Base-by-base conservation (phyloP, 2,113 vertebrate genomes). In the Emydocephalus ijimae region DNA sequence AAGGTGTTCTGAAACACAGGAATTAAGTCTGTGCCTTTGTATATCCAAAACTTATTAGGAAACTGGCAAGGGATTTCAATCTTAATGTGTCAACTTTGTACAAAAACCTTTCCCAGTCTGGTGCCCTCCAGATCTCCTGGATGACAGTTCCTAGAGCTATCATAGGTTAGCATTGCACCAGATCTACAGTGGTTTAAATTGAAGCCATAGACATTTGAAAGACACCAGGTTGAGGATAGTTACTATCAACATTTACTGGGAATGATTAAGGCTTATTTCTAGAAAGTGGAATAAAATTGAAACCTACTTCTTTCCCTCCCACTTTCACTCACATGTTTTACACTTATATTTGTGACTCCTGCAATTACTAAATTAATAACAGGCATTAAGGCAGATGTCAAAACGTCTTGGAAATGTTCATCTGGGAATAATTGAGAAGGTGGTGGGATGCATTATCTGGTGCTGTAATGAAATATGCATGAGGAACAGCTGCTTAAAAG, bases 381-480 rank as follows among this genome's bases (percentile, higher is more conserved):
- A 97, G 95, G 95, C 96, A 98, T 96, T 98, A 97, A 98, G 97
- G 98, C 98, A 99, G 98, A 98, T 99, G 99, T 98, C 98, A 98
- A 98, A 98, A 98, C 98, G 98, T 98, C 98, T 98, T 97, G 97
- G 97, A 98, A 98, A 98, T 99, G 98, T 99, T 99, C 98, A 98
- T 98, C 97, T 98, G 98, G 98, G 98, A 98, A 98, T 98, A 98
- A 98, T 97, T 98, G 98, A 98, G 97, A 98, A 98, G 97, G 97
- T 96, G 97, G 97, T 96, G 96, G 97, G 97, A 97, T 96, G 98
- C 98, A 98, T 98, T 98, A 98, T 98, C 98, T 98, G 97, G 97
- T 98, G 97, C 96, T 97, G 93, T 96, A 96, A 99, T 99, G 97
- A 99, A 99, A 99, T 98, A 99, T 99, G 98, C 97, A 99, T 98